These are phyloP conservation scores for Tholera decimalis DNA, from an alignment of 2,888 invertebrate species.

Conservation along the genomic window DNA sequence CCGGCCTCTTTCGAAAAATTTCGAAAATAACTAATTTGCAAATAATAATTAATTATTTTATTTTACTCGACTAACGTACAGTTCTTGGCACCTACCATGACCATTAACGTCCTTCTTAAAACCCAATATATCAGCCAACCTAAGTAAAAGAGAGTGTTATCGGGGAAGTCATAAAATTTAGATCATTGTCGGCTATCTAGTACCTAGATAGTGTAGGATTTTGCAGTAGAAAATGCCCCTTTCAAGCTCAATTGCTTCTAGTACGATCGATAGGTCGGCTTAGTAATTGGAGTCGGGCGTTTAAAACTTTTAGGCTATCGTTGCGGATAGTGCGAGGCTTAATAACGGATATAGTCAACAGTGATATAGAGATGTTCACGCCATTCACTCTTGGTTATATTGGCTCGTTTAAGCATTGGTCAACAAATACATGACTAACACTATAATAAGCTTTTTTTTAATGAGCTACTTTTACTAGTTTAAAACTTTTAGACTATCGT, in stretches of 20 bases:
- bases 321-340: conserved; percentile 9
- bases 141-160: conserved; percentile 38
- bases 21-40: no score
- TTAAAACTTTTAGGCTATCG: conserved; percentile 36
- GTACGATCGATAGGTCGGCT: conserved; percentile 23
- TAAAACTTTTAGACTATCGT: no score
- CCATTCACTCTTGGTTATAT: not conserved
- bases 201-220: conserved; percentile 22
- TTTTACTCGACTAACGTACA: not conserved
- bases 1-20: no score
- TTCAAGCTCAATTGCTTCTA: conserved; percentile 21
- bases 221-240: conserved; percentile 23
- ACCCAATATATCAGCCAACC: conserved; percentile 38
- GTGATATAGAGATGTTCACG: not conserved
- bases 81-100: not conserved
- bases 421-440: not conserved
- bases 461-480: no score
- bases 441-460: no score
- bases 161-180: conserved; percentile 45
- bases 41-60: no score
- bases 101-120: conserved; percentile 25
- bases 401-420: not conserved
- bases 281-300: conserved; percentile 17
- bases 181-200: conserved; percentile 23
- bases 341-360: not conserved